Conservation (phyloP, 2,113 vertebrate species). For the Carollia perspicillata region DNA sequence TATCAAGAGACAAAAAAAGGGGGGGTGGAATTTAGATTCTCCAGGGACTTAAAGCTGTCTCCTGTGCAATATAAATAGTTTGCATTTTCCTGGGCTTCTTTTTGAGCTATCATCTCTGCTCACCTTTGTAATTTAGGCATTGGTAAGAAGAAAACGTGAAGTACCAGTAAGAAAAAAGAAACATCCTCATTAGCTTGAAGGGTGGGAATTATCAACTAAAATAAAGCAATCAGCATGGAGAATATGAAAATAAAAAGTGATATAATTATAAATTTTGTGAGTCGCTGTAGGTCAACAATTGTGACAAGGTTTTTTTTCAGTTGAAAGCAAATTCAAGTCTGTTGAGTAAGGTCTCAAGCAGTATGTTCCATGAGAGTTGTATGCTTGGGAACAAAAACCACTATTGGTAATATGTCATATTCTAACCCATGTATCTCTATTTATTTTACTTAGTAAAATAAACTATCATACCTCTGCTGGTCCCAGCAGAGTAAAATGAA, state of each 20-base stretch:
- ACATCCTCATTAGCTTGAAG: conserved; percentile 57
- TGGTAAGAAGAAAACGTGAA: conserved; percentile 30
- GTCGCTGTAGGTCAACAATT: conserved; percentile 55
- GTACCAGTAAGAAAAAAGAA: conserved; percentile 36
- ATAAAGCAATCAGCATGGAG: conserved; percentile 29
- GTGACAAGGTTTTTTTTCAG: background rate
- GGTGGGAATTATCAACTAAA: conserved; percentile 61
- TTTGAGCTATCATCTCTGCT: background rate
- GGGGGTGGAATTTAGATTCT: background rate
- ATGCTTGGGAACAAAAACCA: conserved; percentile 44
- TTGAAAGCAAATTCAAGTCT: conserved; percentile 41
- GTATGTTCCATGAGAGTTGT: conserved; percentile 20
- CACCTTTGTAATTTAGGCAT: background rate
- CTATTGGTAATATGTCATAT: conserved; percentile 45
- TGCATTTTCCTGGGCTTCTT: background rate
- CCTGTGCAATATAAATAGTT: background rate
- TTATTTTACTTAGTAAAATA: conserved; percentile 67
- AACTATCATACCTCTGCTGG: conserved; percentile 54
- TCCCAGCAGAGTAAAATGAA: conserved; percentile 57
- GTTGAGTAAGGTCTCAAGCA: conserved; percentile 47
- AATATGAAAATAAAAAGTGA: conserved; percentile 57
- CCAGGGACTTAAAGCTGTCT: background rate
- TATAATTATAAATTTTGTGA: conserved; percentile 66
- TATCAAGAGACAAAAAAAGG: background rate
- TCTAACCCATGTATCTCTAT: conserved; percentile 19